Evolutionary conservation across 2,797 vertebrate genomes (phyloP).

Genomic region (Esox lucius): DNA sequence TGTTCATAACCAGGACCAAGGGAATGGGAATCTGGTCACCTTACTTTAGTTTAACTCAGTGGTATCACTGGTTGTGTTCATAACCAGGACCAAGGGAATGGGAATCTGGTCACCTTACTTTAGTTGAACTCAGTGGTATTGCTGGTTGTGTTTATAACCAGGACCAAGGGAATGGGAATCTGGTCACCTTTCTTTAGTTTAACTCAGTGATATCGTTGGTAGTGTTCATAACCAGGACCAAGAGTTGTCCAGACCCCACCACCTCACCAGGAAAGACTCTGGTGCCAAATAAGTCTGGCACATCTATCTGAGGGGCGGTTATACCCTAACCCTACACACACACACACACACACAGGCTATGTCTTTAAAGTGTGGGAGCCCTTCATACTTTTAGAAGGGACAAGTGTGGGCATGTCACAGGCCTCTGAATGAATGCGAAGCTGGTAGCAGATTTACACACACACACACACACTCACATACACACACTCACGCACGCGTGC

Average conservation of each 20-base stretch:
- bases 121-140: no score
- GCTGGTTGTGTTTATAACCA: no score
- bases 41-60: no score
- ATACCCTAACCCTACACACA: not conserved
- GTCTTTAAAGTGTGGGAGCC: not conserved
- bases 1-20: no score
- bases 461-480: not conserved
- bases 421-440: conserved; percentile 54
- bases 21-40: no score
- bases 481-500: no score
- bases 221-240: not conserved
- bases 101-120: no score
- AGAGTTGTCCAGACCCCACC: not conserved
- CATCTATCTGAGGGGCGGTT: not conserved
- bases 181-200: no score
- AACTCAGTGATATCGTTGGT: no score
- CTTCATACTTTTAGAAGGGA: conserved; percentile 43
- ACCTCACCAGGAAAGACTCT: not conserved
- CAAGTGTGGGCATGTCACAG: conserved; percentile 69
- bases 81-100: no score
- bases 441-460: conserved; percentile 49
- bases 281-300: not conserved
- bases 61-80: no score
- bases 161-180: no score
- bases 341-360: not conserved